These are phyloP conservation scores for Ypsolopha scabrella DNA, from an alignment of 2,888 invertebrate genomes.

Conservation along the genomic window DNA sequence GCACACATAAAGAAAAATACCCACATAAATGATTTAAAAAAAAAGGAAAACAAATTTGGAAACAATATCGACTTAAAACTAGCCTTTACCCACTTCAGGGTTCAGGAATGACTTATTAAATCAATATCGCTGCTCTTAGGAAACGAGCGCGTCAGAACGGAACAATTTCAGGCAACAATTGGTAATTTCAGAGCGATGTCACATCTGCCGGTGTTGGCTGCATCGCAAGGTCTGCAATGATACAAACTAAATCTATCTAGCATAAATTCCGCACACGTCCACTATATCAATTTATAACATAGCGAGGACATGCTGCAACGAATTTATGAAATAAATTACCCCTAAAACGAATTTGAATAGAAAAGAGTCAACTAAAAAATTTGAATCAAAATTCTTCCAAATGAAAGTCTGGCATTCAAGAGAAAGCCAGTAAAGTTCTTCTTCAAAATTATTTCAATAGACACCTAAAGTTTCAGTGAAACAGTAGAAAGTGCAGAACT, in stretches of 20 bases:
- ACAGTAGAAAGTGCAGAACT: conserved; percentile 20
- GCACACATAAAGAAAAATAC: too few relatives aligned
- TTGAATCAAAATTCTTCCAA: neutral
- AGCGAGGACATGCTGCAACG: conserved; percentile 47
- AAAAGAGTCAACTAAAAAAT: conserved; percentile 11
- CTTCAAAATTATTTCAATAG: conserved; percentile 1
- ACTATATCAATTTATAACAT: conserved; percentile 63
- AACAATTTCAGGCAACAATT: neutral
- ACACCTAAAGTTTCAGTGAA: conserved; percentile 15
- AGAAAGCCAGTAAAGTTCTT: neutral
- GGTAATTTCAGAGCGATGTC: conserved; percentile 10
- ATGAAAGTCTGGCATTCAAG: neutral
- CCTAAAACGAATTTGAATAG: conserved; percentile 50
- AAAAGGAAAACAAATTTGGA: too few relatives aligned
- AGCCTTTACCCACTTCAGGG: too few relatives aligned
- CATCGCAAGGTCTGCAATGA: conserved; percentile 5
- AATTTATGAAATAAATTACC: conserved; percentile 65
- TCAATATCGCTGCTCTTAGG: too few relatives aligned
- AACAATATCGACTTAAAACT: too few relatives aligned
- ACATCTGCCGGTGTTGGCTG: conserved; percentile 26
- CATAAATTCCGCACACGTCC: conserved; percentile 59
- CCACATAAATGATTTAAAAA: too few relatives aligned
- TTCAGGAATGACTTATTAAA: too few relatives aligned
- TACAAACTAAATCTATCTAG: conserved; percentile 50
- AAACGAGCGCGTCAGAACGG: too few relatives aligned